Evolutionary conservation across 2,888 invertebrate species (phyloP).

Genomic region (Oxystoma pomonae): DNA sequence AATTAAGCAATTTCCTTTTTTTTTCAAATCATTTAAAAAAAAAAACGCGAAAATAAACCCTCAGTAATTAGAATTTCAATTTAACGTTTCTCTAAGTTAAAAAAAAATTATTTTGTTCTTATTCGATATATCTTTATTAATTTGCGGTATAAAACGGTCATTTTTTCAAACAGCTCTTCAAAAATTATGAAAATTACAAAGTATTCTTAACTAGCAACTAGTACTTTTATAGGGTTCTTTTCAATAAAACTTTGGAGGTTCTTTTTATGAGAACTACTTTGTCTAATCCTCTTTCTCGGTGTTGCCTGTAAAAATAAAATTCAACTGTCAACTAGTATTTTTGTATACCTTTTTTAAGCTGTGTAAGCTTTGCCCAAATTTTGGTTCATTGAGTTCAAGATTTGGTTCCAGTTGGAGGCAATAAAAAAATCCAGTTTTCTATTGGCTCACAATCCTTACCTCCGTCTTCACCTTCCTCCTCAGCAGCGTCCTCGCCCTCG

Average conservation of each 20-base stretch:
- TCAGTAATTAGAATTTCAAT: no score
- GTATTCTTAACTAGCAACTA: not conserved
- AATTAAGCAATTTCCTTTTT: no score
- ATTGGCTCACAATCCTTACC: no score
- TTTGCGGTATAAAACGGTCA: not conserved
- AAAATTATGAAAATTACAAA: no score
- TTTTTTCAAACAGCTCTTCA: no score
- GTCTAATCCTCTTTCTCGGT: slow-evolving; percentile 21
- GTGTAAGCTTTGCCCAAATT: not conserved
- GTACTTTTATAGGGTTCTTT: not conserved
- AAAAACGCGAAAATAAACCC: no score
- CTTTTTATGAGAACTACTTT: not conserved
- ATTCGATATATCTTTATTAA: not conserved
- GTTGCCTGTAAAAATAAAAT: slow-evolving; percentile 11
- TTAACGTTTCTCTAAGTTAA: no score
- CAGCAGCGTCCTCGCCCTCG: slow-evolving; percentile 22
- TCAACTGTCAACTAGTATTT: not conserved
- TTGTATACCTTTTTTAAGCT: not conserved
- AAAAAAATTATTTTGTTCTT: no score
- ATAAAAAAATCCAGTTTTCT: no score
- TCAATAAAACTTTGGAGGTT: not conserved
- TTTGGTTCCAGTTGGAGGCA: no score
- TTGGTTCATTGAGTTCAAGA: no score
- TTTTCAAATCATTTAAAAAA: no score
- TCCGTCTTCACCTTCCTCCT: slow-evolving; percentile 20